These are phyloP conservation scores for Phyllostomus discolor DNA, from an alignment of 2,113 vertebrate genomes.

Conservation along the genomic window DNA sequence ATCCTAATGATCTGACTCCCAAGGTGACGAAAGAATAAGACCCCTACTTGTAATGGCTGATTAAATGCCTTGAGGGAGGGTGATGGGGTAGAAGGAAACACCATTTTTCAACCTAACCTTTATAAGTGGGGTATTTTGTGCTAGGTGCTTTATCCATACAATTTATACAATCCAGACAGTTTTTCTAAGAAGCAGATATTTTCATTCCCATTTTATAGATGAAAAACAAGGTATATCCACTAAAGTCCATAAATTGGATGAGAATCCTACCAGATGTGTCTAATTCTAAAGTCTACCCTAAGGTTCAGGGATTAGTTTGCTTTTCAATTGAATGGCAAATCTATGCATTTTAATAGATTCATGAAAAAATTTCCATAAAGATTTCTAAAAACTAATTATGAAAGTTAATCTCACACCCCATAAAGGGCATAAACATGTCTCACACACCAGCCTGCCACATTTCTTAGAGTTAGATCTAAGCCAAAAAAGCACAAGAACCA, in stretches of 20 bases:
- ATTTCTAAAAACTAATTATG: slow-evolving; percentile 52
- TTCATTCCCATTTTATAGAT: not conserved
- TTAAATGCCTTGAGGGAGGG: not conserved
- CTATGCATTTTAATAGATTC: slow-evolving; percentile 44
- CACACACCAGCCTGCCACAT: not conserved
- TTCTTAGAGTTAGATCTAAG: slow-evolving; percentile 36
- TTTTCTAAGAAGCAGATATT: not conserved
- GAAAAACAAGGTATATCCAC: not conserved
- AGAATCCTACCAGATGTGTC: not conserved
- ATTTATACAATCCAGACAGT: not conserved
- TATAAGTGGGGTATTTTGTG: not conserved
- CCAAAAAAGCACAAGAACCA: slow-evolving; percentile 21
- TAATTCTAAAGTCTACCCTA: not conserved
- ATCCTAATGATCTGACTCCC: not conserved
- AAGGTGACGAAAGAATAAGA: not conserved
- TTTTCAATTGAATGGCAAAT: slow-evolving; percentile 28
- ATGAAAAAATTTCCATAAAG: slow-evolving; percentile 52
- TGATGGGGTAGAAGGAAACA: not conserved
- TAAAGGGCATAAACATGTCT: slow-evolving; percentile 8
- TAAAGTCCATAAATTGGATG: not conserved
- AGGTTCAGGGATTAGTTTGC: slow-evolving; percentile 6
- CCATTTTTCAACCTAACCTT: not conserved
- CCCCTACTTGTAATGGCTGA: not conserved
- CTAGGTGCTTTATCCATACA: not conserved
- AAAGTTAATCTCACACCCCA: slow-evolving; percentile 42